These are phyloP conservation scores for Dolomedes plantarius DNA, from an alignment of 2,888 invertebrate genomes.

Conservation along the genomic window DNA sequence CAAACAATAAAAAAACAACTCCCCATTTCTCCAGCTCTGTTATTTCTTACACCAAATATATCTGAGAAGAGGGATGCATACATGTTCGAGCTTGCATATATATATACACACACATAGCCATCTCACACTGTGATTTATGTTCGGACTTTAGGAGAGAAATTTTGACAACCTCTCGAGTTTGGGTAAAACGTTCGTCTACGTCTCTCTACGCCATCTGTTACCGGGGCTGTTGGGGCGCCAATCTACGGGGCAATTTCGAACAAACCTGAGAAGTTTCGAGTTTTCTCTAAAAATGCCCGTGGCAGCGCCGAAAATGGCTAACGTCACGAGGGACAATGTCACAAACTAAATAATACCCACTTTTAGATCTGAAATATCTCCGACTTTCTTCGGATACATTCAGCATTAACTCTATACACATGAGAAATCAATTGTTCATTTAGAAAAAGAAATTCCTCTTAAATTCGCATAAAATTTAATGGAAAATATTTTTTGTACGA, in stretches of 20 bases:
- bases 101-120: neutral
- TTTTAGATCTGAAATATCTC: neutral
- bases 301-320: slow-evolving; percentile 39
- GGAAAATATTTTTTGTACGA: too few species aligned
- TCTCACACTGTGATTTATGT: neutral
- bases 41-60: neutral
- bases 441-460: too few species aligned
- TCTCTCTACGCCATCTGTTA: slow-evolving; percentile 56
- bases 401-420: neutral
- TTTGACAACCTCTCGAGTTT: slow-evolving; percentile 66
- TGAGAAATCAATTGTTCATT: neutral
- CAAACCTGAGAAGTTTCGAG: slow-evolving; percentile 42
- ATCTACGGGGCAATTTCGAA: slow-evolving; percentile 49
- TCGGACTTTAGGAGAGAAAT: slow-evolving; percentile 57
- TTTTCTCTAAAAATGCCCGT: slow-evolving; percentile 39
- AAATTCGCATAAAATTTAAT: too few species aligned
- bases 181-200: slow-evolving; percentile 56
- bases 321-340: neutral
- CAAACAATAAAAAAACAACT: neutral
- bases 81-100: neutral
- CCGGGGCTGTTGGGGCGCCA: slow-evolving; percentile 46
- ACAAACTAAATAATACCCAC: neutral
- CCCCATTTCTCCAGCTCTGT: neutral
- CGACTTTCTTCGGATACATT: too few species aligned
- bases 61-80: neutral